Evolutionary conservation across 2,888 invertebrate species (phyloP).

Genomic region (Diadegma fenestrale): DNA sequence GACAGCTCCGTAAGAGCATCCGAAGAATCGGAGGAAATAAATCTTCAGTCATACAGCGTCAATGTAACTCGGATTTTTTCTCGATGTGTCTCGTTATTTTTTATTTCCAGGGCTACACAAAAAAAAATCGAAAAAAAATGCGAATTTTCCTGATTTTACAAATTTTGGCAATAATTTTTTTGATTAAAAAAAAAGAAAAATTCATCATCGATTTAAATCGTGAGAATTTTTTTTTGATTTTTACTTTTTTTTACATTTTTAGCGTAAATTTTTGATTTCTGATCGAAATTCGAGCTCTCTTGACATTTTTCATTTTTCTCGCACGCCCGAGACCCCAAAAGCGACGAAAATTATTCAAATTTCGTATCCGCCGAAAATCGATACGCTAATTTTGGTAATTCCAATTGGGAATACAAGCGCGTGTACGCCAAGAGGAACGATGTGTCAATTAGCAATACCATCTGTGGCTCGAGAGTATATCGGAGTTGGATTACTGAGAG

Average conservation of each 20-base stretch:
- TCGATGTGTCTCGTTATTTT: not conserved
- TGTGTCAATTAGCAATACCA: constrained; percentile 10
- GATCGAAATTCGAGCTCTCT: not conserved
- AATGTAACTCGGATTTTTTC: not conserved
- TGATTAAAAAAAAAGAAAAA: too few species aligned
- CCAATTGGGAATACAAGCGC: constrained; percentile 1
- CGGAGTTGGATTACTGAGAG: constrained; percentile 4
- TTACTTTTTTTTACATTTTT: too few species aligned
- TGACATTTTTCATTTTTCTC: not conserved
- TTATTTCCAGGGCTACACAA: not conserved
- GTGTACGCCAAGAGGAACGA: not conserved
- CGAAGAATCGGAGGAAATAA: not conserved
- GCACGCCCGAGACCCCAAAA: not conserved
- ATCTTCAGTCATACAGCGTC: not conserved
- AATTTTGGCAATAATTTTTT: too few species aligned
- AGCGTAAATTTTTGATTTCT: too few species aligned
- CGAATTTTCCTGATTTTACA: too few species aligned
- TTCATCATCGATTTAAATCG: too few species aligned
- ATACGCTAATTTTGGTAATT: constrained; percentile 7
- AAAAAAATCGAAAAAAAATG: too few species aligned
- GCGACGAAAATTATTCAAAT: not conserved
- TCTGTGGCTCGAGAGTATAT: constrained; percentile 7
- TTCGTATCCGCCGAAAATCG: not conserved
- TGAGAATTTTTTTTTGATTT: too few species aligned
- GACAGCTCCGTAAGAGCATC: not conserved